A percentile compares a stretch with the other conserved stretches of the same genome.
phyloP scores from a whole-genome alignment of 2,888 invertebrate genomes.

The Drosophila nr. perissopoda region DNA sequence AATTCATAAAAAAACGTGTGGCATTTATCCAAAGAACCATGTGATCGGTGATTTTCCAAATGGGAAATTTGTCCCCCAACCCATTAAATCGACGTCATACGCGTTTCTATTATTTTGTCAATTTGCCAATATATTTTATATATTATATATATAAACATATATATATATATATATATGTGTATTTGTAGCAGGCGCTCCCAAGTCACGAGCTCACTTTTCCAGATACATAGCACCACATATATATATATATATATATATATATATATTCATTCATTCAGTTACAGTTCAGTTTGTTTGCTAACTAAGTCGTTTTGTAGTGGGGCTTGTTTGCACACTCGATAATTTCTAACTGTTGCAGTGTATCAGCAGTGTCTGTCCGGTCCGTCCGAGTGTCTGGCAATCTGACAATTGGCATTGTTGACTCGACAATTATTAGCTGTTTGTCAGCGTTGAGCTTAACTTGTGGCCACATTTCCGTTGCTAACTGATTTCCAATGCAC shows the following conservation, averaged over 20 bases:
- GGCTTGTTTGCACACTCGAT: constrained; percentile 31
- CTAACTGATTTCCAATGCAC: constrained; percentile 68
- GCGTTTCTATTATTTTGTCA: constrained; percentile 42
- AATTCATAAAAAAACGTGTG: constrained; percentile 47
- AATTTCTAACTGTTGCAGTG: constrained; percentile 13
- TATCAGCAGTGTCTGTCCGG: not conserved
- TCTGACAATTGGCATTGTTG: constrained; percentile 62
- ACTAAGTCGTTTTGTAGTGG: constrained; percentile 15
- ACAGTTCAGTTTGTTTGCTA: constrained; percentile 19
- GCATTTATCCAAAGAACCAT: constrained; percentile 48
- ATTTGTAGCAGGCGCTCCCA: constrained; percentile 54
- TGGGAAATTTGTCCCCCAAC: constrained; percentile 22
- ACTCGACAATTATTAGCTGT: constrained; percentile 58
- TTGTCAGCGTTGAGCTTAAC: constrained; percentile 49
- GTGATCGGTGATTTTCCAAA: constrained; percentile 43
- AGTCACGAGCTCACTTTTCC: constrained; percentile 53
- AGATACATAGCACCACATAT: constrained; percentile 21
- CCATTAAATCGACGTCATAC: constrained; percentile 42
- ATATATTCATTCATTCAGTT: constrained; percentile 8
- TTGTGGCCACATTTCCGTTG: constrained; percentile 66
- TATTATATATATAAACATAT: not conserved
- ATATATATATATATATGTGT: not conserved
- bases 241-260: constrained; percentile 9
- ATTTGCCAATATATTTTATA: constrained; percentile 43
- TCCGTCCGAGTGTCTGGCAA: constrained; percentile 5